Evolutionary conservation across 2,113 vertebrate species (phyloP).

Genomic region (Leptocoma aspasia): DNA sequence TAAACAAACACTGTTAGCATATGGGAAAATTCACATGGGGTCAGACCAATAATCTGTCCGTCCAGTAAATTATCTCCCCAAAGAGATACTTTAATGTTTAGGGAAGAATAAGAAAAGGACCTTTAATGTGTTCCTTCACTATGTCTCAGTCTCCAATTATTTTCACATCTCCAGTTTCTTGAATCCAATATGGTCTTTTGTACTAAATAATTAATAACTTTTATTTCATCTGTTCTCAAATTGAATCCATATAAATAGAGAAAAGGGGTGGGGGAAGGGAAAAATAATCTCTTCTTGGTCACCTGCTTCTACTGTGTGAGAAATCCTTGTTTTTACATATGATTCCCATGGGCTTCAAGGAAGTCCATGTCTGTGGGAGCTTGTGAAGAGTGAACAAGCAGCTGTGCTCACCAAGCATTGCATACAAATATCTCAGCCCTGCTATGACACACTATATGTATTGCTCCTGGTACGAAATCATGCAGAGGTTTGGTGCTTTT

Average conservation of each 20-base stretch:
- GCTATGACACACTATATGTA: neutral
- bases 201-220: neutral
- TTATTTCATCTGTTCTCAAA: neutral
- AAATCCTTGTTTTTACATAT: neutral
- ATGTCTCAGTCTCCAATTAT: neutral
- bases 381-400: neutral
- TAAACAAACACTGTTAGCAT: neutral
- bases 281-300: neutral
- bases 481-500: neutral
- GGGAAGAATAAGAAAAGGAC: neutral
- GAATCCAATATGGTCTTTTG: neutral
- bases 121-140: neutral
- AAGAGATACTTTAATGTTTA: neutral
- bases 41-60: neutral
- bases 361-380: neutral
- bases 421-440: neutral
- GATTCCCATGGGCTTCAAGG: neutral
- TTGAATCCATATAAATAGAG: neutral
- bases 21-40: neutral
- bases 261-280: accelerated
- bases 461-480: neutral
- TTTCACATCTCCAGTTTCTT: neutral
- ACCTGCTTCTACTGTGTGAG: neutral
- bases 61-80: neutral
- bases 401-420: neutral